Conservation (phyloP, 2,888 invertebrate genomes). For the Scaeva pyrastri region DNA sequence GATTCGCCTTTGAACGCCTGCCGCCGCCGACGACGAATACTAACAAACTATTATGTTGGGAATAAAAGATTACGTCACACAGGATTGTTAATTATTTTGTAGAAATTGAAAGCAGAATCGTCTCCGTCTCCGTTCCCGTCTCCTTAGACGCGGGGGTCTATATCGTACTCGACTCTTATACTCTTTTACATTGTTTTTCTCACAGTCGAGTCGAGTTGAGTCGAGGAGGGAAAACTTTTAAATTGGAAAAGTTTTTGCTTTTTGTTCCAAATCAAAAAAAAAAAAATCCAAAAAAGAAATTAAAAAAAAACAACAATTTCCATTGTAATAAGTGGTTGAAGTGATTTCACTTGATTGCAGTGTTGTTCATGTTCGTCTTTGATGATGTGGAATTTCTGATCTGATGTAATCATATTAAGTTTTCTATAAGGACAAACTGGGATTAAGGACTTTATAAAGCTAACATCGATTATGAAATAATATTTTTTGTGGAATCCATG, state of each 20-base stretch:
- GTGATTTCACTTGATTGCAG: constrained; percentile 72
- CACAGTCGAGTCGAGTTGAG: constrained; percentile 2
- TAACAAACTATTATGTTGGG: constrained; percentile 14
- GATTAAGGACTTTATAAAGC: background rate
- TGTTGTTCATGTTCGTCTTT: constrained; percentile 31
- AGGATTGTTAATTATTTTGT: constrained; percentile 70
- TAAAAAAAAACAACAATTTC: constrained; percentile 62
- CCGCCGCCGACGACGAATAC: background rate
- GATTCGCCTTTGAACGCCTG: background rate
- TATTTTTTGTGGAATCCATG: background rate
- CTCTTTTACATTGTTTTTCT: constrained; percentile 57
- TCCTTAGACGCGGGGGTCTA: background rate
- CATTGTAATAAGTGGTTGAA: constrained; percentile 74
- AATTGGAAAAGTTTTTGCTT: constrained; percentile 69
- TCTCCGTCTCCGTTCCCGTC: background rate
- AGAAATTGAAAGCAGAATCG: constrained; percentile 55
- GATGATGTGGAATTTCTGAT: constrained; percentile 47
- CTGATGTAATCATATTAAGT: constrained; percentile 5
- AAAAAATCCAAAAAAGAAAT: background rate
- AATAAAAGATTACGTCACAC: constrained; percentile 59
- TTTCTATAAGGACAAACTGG: background rate
- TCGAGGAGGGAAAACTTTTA: constrained; percentile 57
- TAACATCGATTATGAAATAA: background rate
- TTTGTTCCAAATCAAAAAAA: constrained; percentile 12
- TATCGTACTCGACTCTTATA: too few relatives aligned